These are phyloP conservation scores for Ridgeia piscesae DNA, from an alignment of 1,140 invertebrate genomes.

Conservation along the genomic window DNA sequence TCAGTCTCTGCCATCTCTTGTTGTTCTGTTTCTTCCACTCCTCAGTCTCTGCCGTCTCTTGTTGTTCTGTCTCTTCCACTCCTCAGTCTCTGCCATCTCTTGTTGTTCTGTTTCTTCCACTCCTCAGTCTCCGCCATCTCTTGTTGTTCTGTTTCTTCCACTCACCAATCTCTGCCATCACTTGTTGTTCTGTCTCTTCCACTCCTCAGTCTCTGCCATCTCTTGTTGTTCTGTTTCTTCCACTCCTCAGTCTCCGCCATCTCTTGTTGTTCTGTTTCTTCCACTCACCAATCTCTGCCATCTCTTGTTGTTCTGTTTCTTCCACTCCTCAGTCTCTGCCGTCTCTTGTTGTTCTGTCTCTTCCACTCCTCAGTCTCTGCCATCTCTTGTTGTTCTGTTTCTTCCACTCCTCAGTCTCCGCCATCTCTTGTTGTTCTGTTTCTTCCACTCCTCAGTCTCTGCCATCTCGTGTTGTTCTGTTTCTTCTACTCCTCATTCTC, in stretches of 20 bases:
- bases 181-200: background rate
- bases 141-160: background rate
- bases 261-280: background rate
- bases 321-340: background rate
- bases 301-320: background rate
- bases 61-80: background rate
- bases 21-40: background rate
- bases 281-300: background rate
- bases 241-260: background rate
- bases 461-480: background rate
- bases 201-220: background rate
- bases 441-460: background rate
- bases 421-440: background rate
- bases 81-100: background rate
- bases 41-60: background rate
- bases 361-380: background rate
- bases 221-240: background rate
- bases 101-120: background rate
- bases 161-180: background rate
- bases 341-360: background rate
- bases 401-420: background rate
- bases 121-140: background rate
- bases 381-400: background rate
- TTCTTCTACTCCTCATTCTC: conserved; percentile 37
- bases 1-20: background rate